Evolutionary conservation across 2,113 vertebrate species (phyloP), one percentile per base, ranked within the genome.

Genomic region (Istiophorus platypterus): DNA sequence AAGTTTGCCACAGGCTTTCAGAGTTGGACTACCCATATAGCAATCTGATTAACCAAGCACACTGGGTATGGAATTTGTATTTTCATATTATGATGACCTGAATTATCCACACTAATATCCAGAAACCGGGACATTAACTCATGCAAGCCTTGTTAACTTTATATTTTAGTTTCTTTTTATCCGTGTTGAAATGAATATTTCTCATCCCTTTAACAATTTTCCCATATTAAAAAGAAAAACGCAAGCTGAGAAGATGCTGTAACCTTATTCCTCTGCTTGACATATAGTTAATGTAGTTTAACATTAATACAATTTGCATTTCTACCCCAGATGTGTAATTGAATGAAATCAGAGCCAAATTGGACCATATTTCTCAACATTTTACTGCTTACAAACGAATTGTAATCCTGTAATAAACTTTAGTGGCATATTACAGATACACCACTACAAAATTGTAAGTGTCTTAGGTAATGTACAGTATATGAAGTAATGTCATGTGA

Each of bases 321-420:
- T 13, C 31, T 22, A 18, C 17, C 4, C 0, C 56, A 62, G 10
- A 41, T 82, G 78, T 90, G 37, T 76, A 78, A 92, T 72, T 70
- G 49, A 52, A 63, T 71, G 78, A 80, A 87, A 81, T 27, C 51
- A 31, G 68, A 88, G 83, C 73, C 81, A 82, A 51, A 71, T 47
- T 56, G 71, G 24, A 12, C 22, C 47, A 13, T 7, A 17, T 78
- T 65, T 56, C 63, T 80, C 27, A 80, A 75, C 26, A 65, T 47
- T 37, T 49, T 56, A n/a, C 26, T 57, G 18, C 49, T 64, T 61
- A 31, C 17, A 66, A 65, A 17, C 10, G 10, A 47, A 49, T 22
- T 39, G 20, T 29, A 76, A 78, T 78, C 15, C 59, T 72, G 29
- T 51, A 22, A 85, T 64, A 66, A 2, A 76, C 49, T 22, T 54